Base-by-base conservation (phyloP, 2,797 vertebrate genomes). In the Molossus molossus region DNA sequence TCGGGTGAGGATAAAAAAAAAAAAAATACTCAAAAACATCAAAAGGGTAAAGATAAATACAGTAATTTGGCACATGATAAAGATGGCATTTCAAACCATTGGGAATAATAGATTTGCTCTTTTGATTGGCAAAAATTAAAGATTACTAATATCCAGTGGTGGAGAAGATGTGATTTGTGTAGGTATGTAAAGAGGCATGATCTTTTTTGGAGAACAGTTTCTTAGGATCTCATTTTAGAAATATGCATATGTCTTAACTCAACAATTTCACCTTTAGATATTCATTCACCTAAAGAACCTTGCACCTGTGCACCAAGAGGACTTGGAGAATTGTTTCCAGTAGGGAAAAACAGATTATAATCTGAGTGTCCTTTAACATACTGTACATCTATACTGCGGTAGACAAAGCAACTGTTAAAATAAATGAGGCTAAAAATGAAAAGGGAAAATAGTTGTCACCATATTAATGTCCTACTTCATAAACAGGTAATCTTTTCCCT, bases 401-500 rank as follows among this genome's bases (percentile, higher is more conserved):
- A 29, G 37, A 10, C 25, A n/a, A 48, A 40, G n/a, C 14, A 87
- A 17, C 37, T 15, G 3, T 87, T 87, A 73, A 96, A 91, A 83
- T 60, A 86, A 91, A 70, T 55, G 53, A 76, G 33, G 21, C 50
- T 93, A 37, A 82, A 79, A 88, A 67, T 65, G n/a, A 73, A 37
- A 57, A 76, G 8, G 57, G 23, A 57, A 82, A 91, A 70, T n/a
- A 37, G 27, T 37, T 48, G 18, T 55, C 45, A 60, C 21, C 2
- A 0, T 37, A 12, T 87, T 53, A 72, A 23, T 37, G 60, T 69
- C 33, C 62, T 45, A 64, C 3, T 67, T 13, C 67, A 17, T 76
- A 90, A 83, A 2, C 20, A 53, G 3, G 1, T 17, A 33, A 69
- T 94, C 92, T 95, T 96, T 97, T 67, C 89, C 95, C 75, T 97